Evolutionary conservation across 1,140 invertebrate species (phyloP), one percentile per base, ranked within the genome.

Genomic region (Lasioglossum albipes): DNA sequence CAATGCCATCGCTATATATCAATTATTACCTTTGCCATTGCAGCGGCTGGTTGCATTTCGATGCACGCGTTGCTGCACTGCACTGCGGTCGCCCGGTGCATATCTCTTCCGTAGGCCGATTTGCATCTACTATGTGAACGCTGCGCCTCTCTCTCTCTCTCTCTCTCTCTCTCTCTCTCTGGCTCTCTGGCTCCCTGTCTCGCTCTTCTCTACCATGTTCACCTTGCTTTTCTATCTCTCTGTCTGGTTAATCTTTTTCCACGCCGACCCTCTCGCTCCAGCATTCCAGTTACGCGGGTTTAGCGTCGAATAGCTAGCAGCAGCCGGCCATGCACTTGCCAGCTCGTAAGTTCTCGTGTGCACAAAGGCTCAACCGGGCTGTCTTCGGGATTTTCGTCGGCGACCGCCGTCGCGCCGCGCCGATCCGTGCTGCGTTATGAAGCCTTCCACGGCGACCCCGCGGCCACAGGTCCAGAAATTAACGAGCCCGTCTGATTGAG

Each of bases 1-100:
- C 90, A 89, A 90, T 87, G 87, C 89, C 84, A 87, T 88, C 85
- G 84, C 76, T 91, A 89, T 91, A 92, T 91, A 92, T 91, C 90
- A 92, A 92, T 92, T 91, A 92, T 92, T 90, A 89, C 84, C 75
- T 87, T 88, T 86, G 87, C 77, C 72, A 75, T 82, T 74, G 79
- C 79, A 71, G 54, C 65, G 79, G 79, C 59, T 66, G 80, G 57
- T 73, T 85, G 80, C 82, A 85, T 85, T 85, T 72, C 84, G 70
- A 71, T 67, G 66, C 70, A 70, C 73, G 79, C 36, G 74, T 62
- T 62, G 69, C 49, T 45, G 69, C 69, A 68, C 57, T 36, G 72
- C 70, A 54, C 68, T 75, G 81, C 70, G 72, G 71, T 81, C 79
- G 69, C 75, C 45, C 54, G 59, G 27, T 61, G 66, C 81, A 64